Percentiles rank a stretch among this genome's conserved stretches.
These are phyloP conservation scores for Sapajus apella DNA, from an alignment of 2,113 vertebrate species.

Conservation along the genomic window DNA sequence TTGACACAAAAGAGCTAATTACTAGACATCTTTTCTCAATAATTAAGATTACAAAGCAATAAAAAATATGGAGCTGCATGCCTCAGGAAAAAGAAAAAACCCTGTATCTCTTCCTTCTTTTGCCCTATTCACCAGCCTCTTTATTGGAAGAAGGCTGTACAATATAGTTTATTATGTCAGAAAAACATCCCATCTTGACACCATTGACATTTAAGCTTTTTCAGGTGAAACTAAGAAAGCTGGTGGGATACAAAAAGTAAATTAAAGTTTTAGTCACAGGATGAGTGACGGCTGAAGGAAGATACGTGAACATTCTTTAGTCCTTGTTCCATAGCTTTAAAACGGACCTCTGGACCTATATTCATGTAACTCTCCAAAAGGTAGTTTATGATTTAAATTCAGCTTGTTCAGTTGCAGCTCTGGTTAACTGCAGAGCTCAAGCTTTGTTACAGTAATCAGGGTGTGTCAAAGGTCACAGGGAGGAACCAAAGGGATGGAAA, in stretches of 20 bases:
- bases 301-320: neutral
- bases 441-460: neutral
- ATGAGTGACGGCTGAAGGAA: conserved; percentile 13
- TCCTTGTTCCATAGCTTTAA: conserved; percentile 30
- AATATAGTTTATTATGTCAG: neutral
- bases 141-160: neutral
- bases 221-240: conserved; percentile 23
- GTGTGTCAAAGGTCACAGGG: neutral
- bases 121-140: neutral
- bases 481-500: neutral
- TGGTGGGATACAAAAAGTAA: conserved; percentile 20
- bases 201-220: neutral
- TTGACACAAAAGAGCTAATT: neutral
- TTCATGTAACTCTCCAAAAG: conserved; percentile 30
- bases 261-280: neutral
- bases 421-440: neutral
- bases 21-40: conserved; percentile 26
- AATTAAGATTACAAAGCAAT: conserved; percentile 24
- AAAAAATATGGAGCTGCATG: neutral
- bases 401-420: neutral
- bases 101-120: neutral
- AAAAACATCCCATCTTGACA: conserved; percentile 21
- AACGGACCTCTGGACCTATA: neutral
- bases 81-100: conserved; percentile 3
- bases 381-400: conserved; percentile 33